A percentile compares a stretch with the other conserved stretches of the same genome.
Conservation (phyloP, 2,888 invertebrate genomes). For the Trachelus iudaicus region DNA sequence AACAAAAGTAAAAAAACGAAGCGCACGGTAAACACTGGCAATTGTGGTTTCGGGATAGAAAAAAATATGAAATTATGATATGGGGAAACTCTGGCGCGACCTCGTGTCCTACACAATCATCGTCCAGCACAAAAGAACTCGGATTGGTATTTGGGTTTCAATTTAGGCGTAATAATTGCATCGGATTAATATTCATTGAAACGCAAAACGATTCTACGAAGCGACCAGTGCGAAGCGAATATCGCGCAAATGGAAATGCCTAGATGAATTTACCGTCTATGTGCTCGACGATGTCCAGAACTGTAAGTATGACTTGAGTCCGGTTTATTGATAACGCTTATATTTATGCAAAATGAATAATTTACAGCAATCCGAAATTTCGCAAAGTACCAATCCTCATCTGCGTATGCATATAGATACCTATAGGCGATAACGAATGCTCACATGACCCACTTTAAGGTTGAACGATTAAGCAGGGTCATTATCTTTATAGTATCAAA, state of each 20-base stretch:
- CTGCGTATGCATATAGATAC: not conserved
- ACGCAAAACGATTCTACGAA: conserved; percentile 48
- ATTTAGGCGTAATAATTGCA: conserved; percentile 57
- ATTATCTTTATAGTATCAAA: not conserved
- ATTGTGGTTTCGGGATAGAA: not conserved
- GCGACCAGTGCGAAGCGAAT: conserved; percentile 31
- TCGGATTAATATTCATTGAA: conserved; percentile 58
- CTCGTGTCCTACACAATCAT: not conserved
- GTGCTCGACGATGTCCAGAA: not conserved
- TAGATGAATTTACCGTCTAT: conserved; percentile 2
- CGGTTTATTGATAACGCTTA: not conserved
- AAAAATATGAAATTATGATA: not conserved
- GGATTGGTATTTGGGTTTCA: conserved; percentile 43
- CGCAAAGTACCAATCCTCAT: not conserved
- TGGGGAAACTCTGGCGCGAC: not conserved
- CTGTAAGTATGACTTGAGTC: not conserved
- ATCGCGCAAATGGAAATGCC: conserved; percentile 18
- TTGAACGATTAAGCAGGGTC: not conserved
- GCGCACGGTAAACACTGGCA: not conserved
- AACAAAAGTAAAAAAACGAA: not conserved
- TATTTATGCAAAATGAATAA: not conserved
- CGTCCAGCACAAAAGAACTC: not conserved
- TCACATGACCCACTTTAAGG: not conserved
- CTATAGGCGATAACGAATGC: not conserved
- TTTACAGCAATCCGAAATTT: not conserved